Base-by-base conservation (phyloP, 1,140 invertebrate genomes). In the Drosophila murphyi region DNA sequence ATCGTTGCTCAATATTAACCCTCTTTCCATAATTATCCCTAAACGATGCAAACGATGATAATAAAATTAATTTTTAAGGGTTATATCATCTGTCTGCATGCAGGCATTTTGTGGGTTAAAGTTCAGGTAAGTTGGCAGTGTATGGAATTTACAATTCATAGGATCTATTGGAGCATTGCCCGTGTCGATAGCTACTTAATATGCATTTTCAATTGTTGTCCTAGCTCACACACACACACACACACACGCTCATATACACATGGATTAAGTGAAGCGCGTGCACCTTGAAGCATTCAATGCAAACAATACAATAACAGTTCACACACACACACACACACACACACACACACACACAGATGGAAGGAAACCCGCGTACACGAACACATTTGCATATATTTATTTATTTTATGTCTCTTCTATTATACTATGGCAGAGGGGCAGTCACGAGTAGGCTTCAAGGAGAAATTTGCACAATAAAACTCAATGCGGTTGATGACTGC, bases 371-470 rank as follows among this genome's bases (percentile, higher is more conserved):
- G 39, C 39, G 39, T 10, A 43, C 45, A 47, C 63, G 62, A 60
- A 64, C 37, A 51, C 67, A 86, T 86, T 86, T 86, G 82, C 82
- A 86, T 86, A 86, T 87, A 82, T 88, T 77, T 87, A 87, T 87
- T 87, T 88, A 88, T 88, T 88, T 87, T 88, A 87, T 87, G 73
- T 86, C 74, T 78, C 70, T 67, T 76, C 80, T 77, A 63, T 80
- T 48, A 67, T 78, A 51, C 65, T 70, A 67, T 5, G n/a, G 31
- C 0, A n/a, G 28, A n/a, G 39, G n/a, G 29, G 50, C 50, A 47
- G 32, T 48, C 64, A 61, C 39, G 69, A 69, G 60, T 73, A 67
- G 62, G 78, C 68, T 73, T 82, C 64, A 81, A 85, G 77, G 34
- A 78, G 82, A 72, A 79, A 73, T 80, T 74, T 85, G 82, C 74